Base-by-base conservation (phyloP, 2,888 invertebrate species). In the Desoria tigrina region DNA sequence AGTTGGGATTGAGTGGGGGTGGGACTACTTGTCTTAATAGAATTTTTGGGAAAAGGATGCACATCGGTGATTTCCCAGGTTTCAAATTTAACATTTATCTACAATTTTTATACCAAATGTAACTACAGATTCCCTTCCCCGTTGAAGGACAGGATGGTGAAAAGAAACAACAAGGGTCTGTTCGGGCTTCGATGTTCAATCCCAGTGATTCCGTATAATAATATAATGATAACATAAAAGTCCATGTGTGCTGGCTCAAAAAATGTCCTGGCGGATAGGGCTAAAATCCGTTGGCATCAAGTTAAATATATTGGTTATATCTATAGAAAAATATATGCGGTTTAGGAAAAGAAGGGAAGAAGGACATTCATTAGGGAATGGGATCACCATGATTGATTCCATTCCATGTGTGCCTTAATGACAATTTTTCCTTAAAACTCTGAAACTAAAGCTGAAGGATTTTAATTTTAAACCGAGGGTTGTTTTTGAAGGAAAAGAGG, bases 341-440 rank as follows among this genome's bases (percentile, higher is more conserved):
- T 51, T 3, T 6, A 51, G 51, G 14, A 51, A 24, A 26, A 18
- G 27, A 28, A 58, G 42, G 26, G n/a, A n/a, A 27, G 32, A 45
- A 42, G 58, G 58, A 70, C 63, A 66, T 66, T 67, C 71, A 68
- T 74, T 71, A 72, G 66, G 63, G 66, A 67, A 51, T 32, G 28
- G 58, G 58, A 58, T 49, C 58, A 45, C 66, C 70, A 64, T 73
- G 73, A 75, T 75, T 75, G 75, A 75, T 75, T 75, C 72, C 74
- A 74, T 74, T 73, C 75, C 75, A 74, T 74, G 70, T 74, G 74
- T 68, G 62, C 63, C 65, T 66, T 75, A 75, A 75, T 74, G 75
- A 74, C 75, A 73, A 67, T 73, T 73, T 72, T 63, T 69, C 65
- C 55, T 57, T 55, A 62, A 63, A 71, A 65, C 51, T 45, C n/a